Conservation (phyloP, 2,888 invertebrate genomes). For the Eucera pruinosa region DNA sequence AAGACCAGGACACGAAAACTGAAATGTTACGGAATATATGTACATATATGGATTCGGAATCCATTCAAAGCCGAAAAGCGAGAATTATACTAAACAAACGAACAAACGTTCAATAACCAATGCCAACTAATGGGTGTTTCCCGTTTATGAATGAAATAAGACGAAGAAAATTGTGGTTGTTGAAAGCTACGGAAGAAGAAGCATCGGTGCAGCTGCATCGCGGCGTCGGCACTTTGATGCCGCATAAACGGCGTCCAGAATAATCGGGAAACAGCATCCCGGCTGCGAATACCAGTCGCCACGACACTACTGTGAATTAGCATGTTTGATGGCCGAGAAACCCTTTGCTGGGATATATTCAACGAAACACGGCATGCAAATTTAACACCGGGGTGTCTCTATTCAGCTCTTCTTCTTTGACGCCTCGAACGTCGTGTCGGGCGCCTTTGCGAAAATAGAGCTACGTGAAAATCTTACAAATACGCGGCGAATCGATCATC, state of each 20-base stretch:
- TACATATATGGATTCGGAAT: no score
- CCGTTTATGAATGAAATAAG: neutral
- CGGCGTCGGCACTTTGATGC: conserved; percentile 35
- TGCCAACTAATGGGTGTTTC: no score
- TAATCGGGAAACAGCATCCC: conserved; percentile 38
- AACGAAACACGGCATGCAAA: conserved; percentile 51
- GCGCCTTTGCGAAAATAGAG: conserved; percentile 17
- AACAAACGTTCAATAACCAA: no score
- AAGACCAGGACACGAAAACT: no score
- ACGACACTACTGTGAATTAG: conserved; percentile 55
- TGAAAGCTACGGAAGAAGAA: conserved; percentile 6
- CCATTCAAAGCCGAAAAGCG: no score
- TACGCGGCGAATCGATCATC: conserved; percentile 28
- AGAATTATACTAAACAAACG: no score
- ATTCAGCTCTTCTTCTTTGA: conserved; percentile 21
- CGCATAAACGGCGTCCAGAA: conserved; percentile 32
- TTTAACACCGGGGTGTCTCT: conserved; percentile 48
- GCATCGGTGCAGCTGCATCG: conserved; percentile 43
- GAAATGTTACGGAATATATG: no score
- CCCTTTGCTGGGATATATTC: conserved; percentile 48
- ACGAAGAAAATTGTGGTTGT: conserved; percentile 5
- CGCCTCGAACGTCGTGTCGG: conserved; percentile 16
- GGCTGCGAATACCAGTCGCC: conserved; percentile 45
- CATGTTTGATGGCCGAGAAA: conserved; percentile 49
- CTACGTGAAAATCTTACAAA: conserved; percentile 11